A percentile compares a stretch with the other conserved stretches of the same genome.
phyloP scores from a whole-genome alignment of 1,140 invertebrate species.

The Helicorthomorpha holstii region DNA sequence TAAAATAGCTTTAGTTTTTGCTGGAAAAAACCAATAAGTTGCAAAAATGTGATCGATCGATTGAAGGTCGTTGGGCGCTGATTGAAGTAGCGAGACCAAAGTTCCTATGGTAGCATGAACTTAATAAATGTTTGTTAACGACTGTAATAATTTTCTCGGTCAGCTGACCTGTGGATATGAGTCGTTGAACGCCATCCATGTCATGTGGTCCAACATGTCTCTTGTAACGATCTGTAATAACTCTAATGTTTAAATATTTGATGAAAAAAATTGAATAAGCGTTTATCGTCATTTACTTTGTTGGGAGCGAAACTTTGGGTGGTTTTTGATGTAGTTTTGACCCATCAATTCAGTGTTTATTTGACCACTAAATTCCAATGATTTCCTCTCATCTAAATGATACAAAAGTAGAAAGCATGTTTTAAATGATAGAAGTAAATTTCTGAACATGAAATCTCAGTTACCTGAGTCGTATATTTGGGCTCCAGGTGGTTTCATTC shows the following conservation, averaged over 20 bases:
- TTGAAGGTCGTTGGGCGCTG: conserved; percentile 17
- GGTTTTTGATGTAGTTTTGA: conserved; percentile 23
- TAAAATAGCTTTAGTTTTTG: conserved; percentile 26
- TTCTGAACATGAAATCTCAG: neutral
- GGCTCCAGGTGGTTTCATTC: conserved; percentile 46
- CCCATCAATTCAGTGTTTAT: conserved; percentile 29
- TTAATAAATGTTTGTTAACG: neutral
- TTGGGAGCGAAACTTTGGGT: conserved; percentile 15
- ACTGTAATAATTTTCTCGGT: neutral
- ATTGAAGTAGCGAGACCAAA: conserved; percentile 24
- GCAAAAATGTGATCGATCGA: conserved; percentile 33
- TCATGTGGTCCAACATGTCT: conserved; percentile 32
- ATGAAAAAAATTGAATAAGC: neutral
- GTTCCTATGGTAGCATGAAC: conserved; percentile 19
- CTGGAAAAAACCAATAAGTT: conserved; percentile 35
- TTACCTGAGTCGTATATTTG: conserved; percentile 46
- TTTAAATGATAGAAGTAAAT: conserved; percentile 5
- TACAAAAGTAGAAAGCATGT: conserved; percentile 1
- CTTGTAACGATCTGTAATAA: neutral
- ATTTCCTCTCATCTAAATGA: conserved; percentile 22
- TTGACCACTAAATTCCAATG: conserved; percentile 22
- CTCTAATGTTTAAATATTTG: neutral
- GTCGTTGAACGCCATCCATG: conserved; percentile 26
- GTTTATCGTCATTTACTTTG: neutral
- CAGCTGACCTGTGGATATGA: conserved; percentile 25